A percentile compares a stretch with the other conserved stretches of the same genome.
Evolutionary conservation across 2,113 vertebrate species (phyloP).

Genomic region (Polypterus senegalus): DNA sequence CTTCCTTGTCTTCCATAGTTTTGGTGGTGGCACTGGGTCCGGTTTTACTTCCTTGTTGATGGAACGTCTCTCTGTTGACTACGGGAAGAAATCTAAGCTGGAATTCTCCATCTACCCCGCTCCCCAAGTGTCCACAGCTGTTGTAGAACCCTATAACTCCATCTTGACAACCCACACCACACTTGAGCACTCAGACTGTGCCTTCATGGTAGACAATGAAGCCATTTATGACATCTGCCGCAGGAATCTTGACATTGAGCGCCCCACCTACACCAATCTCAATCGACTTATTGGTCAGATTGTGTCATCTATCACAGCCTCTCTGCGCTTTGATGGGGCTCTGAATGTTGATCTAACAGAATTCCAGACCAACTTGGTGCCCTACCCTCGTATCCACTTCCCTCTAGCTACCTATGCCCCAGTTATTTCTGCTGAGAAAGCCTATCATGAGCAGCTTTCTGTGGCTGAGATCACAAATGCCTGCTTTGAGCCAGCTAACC

Average conservation of each 20-base stretch:
- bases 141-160: too few relatives aligned
- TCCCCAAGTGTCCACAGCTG: too few relatives aligned
- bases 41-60: too few relatives aligned
- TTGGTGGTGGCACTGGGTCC: too few relatives aligned
- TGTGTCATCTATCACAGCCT: conserved; percentile 17
- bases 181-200: too few relatives aligned
- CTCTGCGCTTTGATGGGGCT: conserved; percentile 16
- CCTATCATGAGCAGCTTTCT: neutral
- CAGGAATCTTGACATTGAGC: conserved; percentile 12
- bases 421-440: conserved; percentile 5
- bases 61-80: too few relatives aligned
- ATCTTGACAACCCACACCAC: too few relatives aligned
- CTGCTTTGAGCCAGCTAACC: conserved; percentile 14
- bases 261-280: conserved; percentile 10
- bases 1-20: conserved; percentile 19
- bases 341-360: conserved; percentile 18
- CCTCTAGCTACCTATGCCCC: conserved; percentile 17
- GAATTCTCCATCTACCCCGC: too few relatives aligned
- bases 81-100: too few relatives aligned
- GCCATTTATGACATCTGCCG: conserved; percentile 10
- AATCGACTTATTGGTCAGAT: conserved; percentile 19
- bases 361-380: conserved; percentile 20
- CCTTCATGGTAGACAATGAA: too few relatives aligned
- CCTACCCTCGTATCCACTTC: conserved; percentile 18
- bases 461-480: conserved; percentile 7